phyloP scores from a whole-genome alignment of 2,113 vertebrate genomes.

The Sinocyclocheilus maitianheensis region DNA sequence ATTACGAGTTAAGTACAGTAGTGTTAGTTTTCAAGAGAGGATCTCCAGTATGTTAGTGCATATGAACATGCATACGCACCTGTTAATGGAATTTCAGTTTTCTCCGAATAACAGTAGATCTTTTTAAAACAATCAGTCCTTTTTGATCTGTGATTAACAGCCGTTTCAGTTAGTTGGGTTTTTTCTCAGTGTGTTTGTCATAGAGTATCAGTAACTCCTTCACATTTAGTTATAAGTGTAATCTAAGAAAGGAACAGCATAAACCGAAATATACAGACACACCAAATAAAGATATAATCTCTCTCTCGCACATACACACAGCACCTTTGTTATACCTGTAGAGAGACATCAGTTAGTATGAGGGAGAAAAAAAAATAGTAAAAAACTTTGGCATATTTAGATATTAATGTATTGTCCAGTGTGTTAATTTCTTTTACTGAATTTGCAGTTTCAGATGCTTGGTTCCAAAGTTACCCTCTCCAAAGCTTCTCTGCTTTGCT shows the following conservation, averaged over 20 bases:
- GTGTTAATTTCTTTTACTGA: constrained; percentile 74
- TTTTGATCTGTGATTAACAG: constrained; percentile 16
- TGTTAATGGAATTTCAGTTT: constrained; percentile 4
- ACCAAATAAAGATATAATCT: constrained; percentile 46
- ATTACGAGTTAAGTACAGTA: constrained; percentile 47
- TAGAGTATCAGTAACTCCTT: constrained; percentile 35
- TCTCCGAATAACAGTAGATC: constrained; percentile 29
- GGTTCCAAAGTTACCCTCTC: constrained; percentile 64
- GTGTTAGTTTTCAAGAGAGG: constrained; percentile 46
- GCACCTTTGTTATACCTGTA: constrained; percentile 71
- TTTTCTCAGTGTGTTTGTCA: constrained; percentile 23
- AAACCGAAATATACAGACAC: constrained; percentile 34
- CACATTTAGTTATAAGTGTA: constrained; percentile 50
- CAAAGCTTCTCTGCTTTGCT: constrained; percentile 57
- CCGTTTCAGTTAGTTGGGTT: constrained; percentile 28
- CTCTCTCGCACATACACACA: constrained; percentile 9
- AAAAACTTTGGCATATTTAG: constrained; percentile 50
- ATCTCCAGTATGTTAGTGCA: constrained; percentile 46
- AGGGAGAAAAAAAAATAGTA: constrained; percentile 52
- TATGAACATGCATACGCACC: constrained; percentile 46
- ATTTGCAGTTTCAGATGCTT: constrained; percentile 74
- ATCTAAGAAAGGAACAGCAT: constrained; percentile 31
- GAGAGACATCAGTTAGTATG: constrained; percentile 74
- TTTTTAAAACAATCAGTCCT: neutral
- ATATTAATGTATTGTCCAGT: constrained; percentile 69